phyloP scores from a whole-genome alignment of 2,113 vertebrate species.

The Camarhynchus parvulus region DNA sequence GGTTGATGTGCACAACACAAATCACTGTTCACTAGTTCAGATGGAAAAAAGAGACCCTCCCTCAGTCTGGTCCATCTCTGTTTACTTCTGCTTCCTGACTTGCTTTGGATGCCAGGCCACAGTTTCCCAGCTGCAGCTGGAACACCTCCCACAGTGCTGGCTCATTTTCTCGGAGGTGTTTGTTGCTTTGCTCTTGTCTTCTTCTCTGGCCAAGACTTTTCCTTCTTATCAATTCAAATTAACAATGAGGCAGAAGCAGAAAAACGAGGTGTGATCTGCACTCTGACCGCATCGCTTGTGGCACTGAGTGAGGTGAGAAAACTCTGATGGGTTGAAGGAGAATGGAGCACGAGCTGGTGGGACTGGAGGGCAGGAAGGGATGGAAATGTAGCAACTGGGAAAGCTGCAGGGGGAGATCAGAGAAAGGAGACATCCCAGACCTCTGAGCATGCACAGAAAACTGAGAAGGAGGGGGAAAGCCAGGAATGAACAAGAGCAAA shows the following conservation, averaged over 20 bases:
- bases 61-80: not conserved
- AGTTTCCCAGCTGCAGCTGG: not conserved
- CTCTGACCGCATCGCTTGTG: fast-evolving
- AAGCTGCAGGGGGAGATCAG: not conserved
- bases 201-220: not conserved
- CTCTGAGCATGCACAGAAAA: not conserved
- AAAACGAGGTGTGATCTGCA: not conserved
- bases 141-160: fast-evolving
- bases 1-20: not conserved
- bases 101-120: not conserved
- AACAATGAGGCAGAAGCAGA: not conserved
- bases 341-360: not conserved
- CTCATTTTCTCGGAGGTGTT: not conserved
- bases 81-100: not conserved
- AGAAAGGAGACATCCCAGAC: not conserved
- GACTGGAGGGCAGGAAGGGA: not conserved
- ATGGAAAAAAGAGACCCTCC: not conserved
- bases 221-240: not conserved
- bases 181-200: not conserved
- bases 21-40: not conserved
- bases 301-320: not conserved
- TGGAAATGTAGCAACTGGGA: not conserved
- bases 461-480: not conserved
- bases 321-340: not conserved
- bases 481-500: not conserved